Evolutionary conservation across 1,140 invertebrate genomes (phyloP), one percentile per base, ranked within the genome.

Genomic region (Cherax destructor): DNA sequence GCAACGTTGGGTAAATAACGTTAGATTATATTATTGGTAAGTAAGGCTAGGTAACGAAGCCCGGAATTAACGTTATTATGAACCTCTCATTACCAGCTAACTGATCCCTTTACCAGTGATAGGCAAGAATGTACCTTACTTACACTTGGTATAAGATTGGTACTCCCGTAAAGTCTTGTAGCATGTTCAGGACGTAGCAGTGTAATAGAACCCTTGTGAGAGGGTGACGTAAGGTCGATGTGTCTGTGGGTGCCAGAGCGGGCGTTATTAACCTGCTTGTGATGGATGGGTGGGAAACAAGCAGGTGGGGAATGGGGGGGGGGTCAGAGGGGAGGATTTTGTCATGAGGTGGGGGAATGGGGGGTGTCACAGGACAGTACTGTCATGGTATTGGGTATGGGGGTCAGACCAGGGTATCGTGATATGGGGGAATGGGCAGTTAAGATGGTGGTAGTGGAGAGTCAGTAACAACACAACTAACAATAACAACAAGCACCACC

Each of bases 211-310:
- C 65, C 56, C 24, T 65, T 91, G 24, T 79, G 16, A 49, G n/a
- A 49, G 88, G 52, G 30, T 69, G 56, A 50, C 7, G 2, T 56
- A 85, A 78, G 88, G 81, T n/a, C 52, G 72, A 24, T 78, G 56
- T 77, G 50, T 69, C 72, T 21, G 6, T 41, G 7, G 47, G 5
- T 6, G 49, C 52, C 13, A 65, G 50, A 30, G 50, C 9, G 61
- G 88, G 72, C 72, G 81, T 84, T 91, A 91, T 91, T 91, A 91
- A 91, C 49, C 50, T 41, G 24, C 69, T 56, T 84, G 83, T 91
- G 88, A 91, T 91, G 88, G 88, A 91, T 91, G 72, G 84, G 50
- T 91, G 88, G 81, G 88, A 91, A 91, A 24, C 74, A 65, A 50
- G n/a, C 88, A 91, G 81, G 85, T 83, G 88, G 88, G 13, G 7